A percentile compares a stretch with the other conserved stretches of the same genome.
These are phyloP conservation scores for Lithophane socia DNA, from an alignment of 2,888 invertebrate species.

Conservation along the genomic window DNA sequence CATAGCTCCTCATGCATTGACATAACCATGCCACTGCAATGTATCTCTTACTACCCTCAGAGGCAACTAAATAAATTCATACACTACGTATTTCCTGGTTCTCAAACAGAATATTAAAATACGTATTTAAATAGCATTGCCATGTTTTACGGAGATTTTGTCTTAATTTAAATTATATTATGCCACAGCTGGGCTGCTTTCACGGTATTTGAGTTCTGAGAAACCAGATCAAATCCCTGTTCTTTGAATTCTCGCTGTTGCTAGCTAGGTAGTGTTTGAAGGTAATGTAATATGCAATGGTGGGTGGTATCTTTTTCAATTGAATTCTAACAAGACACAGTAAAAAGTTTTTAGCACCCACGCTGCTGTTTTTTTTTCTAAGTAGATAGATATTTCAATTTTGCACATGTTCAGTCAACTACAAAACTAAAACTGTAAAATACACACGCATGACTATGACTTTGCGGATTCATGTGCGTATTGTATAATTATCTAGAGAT, in stretches of 20 bases:
- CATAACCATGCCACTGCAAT: neutral
- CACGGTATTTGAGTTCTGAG: constrained; percentile 38
- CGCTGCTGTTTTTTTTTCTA: neutral
- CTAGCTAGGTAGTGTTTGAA: neutral
- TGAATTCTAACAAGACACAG: neutral
- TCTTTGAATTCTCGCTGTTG: neutral
- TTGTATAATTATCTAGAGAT: too few relatives aligned
- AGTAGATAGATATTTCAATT: neutral
- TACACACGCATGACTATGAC: too few relatives aligned
- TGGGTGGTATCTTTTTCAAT: neutral
- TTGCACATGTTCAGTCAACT: neutral
- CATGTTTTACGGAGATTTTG: constrained; percentile 53
- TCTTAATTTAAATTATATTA: constrained; percentile 59
- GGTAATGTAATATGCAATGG: neutral
- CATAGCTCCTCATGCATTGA: neutral
- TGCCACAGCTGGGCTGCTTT: constrained; percentile 45
- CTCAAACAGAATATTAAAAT: constrained; percentile 55
- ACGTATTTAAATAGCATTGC: constrained; percentile 57
- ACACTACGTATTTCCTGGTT: constrained; percentile 26
- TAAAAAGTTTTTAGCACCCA: neutral
- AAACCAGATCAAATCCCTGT: constrained; percentile 19
- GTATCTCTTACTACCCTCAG: neutral
- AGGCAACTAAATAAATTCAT: constrained; percentile 36
- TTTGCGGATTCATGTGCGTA: too few relatives aligned
- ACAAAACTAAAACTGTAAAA: neutral